These are phyloP conservation scores for Cichladusa arquata DNA, from an alignment of 2,113 vertebrate species.

Conservation along the genomic window DNA sequence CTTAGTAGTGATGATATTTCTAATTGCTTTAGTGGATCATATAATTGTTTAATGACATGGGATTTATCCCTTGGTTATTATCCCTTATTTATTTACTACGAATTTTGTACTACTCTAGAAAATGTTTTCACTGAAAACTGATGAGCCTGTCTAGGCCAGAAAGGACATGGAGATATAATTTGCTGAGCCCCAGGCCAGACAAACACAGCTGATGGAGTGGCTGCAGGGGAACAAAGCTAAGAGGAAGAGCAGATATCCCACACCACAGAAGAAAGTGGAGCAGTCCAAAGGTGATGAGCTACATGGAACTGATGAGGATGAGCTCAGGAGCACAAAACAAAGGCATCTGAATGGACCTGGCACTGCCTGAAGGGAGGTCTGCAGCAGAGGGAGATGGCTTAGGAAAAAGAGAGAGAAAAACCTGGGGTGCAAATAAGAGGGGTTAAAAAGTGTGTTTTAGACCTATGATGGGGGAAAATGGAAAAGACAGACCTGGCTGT, in stretches of 20 bases:
- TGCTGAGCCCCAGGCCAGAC: background rate
- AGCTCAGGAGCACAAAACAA: background rate
- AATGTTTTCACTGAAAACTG: background rate
- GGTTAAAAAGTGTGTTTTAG: background rate
- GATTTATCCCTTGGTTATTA: background rate
- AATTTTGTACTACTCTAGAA: background rate
- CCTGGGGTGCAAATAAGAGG: background rate
- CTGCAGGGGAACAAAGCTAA: background rate
- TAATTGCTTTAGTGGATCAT: background rate
- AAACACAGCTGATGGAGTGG: background rate
- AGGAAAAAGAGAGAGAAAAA: background rate
- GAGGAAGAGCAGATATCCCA: background rate
- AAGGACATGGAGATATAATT: background rate
- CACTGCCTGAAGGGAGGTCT: background rate
- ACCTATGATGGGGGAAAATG: background rate
- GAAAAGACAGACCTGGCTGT: background rate
- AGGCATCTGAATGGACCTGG: background rate
- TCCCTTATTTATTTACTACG: background rate
- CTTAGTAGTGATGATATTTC: background rate
- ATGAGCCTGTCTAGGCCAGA: background rate
- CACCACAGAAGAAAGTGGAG: background rate
- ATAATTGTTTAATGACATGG: background rate
- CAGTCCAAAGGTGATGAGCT: background rate
- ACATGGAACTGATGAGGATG: background rate
- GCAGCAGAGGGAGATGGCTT: background rate